Percentiles rank a stretch among this genome's conserved stretches.
phyloP scores from a whole-genome alignment of 2,888 invertebrate species.

The Campaea margaritaria region DNA sequence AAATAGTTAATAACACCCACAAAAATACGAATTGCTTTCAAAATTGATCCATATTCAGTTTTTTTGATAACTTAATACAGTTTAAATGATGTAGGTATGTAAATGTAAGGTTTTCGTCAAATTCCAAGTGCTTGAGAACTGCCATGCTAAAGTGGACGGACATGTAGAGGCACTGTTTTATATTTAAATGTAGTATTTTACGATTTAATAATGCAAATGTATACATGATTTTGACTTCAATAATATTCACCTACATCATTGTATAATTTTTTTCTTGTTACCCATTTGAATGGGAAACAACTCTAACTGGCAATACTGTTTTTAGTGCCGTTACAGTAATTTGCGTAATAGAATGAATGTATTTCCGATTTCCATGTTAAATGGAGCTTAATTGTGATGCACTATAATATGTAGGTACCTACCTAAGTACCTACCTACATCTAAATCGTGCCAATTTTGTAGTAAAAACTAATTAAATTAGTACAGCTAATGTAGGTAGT shows the following conservation, averaged over 20 bases:
- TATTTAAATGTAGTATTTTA: neutral
- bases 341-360: conserved; percentile 52
- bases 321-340: conserved; percentile 50
- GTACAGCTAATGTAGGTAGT: too few relatives aligned
- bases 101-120: conserved; percentile 4
- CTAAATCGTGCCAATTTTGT: too few relatives aligned
- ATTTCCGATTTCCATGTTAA: conserved; percentile 60
- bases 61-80: conserved; percentile 15
- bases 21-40: neutral
- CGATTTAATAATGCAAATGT: neutral
- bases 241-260: neutral
- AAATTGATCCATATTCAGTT: conserved; percentile 11
- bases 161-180: neutral
- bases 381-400: conserved; percentile 54
- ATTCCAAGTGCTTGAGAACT: neutral
- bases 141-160: neutral
- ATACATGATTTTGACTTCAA: neutral
- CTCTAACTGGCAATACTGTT: conserved; percentile 4
- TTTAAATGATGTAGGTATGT: conserved; percentile 17
- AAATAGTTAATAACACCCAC: conserved; percentile 7
- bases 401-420: conserved; percentile 42
- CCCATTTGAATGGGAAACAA: neutral
- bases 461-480: too few relatives aligned
- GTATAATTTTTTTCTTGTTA: neutral
- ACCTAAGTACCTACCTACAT: too few relatives aligned